These are phyloP conservation scores for Drosophila lacertosa DNA, from an alignment of 1,140 invertebrate species.

Conservation along the genomic window DNA sequence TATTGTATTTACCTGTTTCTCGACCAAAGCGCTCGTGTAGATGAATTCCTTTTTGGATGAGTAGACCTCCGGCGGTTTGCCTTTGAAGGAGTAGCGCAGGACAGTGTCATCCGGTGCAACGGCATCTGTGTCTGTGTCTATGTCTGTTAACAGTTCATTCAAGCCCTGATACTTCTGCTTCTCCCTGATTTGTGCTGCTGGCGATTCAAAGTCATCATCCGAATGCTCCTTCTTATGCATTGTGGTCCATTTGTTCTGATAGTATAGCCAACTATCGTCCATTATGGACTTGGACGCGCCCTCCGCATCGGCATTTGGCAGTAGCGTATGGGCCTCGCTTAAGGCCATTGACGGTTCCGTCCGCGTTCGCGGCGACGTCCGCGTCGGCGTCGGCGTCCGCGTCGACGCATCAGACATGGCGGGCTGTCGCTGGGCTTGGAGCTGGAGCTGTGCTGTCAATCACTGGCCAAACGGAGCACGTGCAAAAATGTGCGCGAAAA, in stretches of 20 bases:
- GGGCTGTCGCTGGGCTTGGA: not conserved
- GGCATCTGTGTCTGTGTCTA: conserved; percentile 23
- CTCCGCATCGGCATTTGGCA: not conserved
- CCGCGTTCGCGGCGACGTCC: no score
- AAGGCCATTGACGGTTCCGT: conserved; percentile 4
- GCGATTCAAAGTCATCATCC: no score
- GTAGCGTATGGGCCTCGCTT: conserved; percentile 23
- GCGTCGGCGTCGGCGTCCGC: no score
- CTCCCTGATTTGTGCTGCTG: no score
- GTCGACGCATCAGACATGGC: conserved; percentile 22
- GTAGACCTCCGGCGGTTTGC: conserved; percentile 73
- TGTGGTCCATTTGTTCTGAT: not conserved
- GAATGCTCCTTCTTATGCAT: no score
- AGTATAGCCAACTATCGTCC: not conserved
- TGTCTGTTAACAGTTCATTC: not conserved
- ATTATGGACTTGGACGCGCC: not conserved
- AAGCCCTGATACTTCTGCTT: no score
- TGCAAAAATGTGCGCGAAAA: conserved; percentile 21
- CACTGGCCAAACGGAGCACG: conserved; percentile 13
- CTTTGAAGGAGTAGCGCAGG: conserved; percentile 73
- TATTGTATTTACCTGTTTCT: conserved; percentile 75
- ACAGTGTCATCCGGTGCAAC: conserved; percentile 34
- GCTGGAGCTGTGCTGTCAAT: conserved; percentile 19
- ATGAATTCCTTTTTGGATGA: conserved; percentile 77
- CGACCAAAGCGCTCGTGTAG: conserved; percentile 60